A percentile compares a stretch with the other conserved stretches of the same genome.
These are phyloP conservation scores for Pentalonia nigronervosa DNA, from an alignment of 1,140 invertebrate species.

Conservation along the genomic window DNA sequence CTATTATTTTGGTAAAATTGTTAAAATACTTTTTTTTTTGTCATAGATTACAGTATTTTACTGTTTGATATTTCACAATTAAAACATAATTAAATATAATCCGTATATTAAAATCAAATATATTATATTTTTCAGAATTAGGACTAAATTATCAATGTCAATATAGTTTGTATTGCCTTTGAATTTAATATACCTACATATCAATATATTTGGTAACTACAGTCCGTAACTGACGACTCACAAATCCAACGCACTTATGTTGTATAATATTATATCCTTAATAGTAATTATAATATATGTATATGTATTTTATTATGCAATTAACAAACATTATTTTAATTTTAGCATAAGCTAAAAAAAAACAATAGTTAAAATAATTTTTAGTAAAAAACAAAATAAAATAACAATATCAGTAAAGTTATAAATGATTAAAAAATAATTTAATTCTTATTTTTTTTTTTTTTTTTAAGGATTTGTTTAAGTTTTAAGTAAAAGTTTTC, in stretches of 20 bases:
- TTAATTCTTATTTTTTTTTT: not conserved
- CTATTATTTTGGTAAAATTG: not conserved
- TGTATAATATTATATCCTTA: not conserved
- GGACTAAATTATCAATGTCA: not conserved
- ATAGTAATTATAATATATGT: not conserved
- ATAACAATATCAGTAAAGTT: not conserved
- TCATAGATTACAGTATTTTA: not conserved
- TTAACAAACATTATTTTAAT: not conserved
- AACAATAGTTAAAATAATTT: too few species aligned
- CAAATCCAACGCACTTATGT: not conserved
- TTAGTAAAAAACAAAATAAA: not conserved
- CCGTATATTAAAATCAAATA: not conserved
- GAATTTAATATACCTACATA: not conserved
- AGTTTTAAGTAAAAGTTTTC: not conserved
- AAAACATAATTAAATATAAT: not conserved
- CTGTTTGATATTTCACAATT: not conserved
- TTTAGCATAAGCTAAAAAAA: too few species aligned
- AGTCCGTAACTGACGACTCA: not conserved
- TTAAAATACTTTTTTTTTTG: not conserved
- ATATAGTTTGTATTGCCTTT: not conserved
- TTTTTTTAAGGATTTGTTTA: not conserved
- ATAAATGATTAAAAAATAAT: not conserved
- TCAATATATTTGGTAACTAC: not conserved
- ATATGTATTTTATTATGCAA: not conserved
- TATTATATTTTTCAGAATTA: not conserved